These are phyloP conservation scores for Stramonita haemastoma DNA, from an alignment of 2,888 invertebrate genomes.

Conservation along the genomic window DNA sequence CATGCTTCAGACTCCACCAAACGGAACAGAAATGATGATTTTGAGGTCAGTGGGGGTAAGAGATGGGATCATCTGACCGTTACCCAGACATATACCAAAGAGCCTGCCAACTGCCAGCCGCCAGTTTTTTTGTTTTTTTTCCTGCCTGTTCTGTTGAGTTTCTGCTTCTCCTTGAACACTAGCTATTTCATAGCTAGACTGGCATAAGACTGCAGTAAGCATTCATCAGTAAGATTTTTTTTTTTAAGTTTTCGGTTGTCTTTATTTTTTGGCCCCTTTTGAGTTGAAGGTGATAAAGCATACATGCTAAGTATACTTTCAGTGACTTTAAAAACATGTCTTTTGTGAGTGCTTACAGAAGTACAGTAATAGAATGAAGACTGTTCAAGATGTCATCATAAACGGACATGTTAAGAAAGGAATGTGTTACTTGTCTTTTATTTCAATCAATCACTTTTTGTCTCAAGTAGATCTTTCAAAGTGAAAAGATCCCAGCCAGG, in stretches of 20 bases:
- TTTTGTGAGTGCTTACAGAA: too few species aligned
- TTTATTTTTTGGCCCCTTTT: background rate
- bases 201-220: background rate
- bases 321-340: too few species aligned
- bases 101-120: constrained; percentile 34
- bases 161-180: background rate
- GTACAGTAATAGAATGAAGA: too few species aligned
- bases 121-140: background rate
- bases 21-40: background rate
- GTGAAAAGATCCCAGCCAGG: too few species aligned
- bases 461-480: too few species aligned
- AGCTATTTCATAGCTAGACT: background rate
- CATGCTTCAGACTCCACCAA: background rate
- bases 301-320: too few species aligned
- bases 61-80: background rate
- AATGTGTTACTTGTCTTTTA: too few species aligned
- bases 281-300: too few species aligned
- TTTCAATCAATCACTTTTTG: too few species aligned
- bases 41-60: background rate
- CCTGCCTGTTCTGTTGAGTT: background rate
- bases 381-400: too few species aligned
- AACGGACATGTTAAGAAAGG: too few species aligned
- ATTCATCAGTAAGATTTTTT: background rate
- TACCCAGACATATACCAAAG: constrained; percentile 46
- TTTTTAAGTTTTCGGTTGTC: background rate